Percentiles rank a stretch among this genome's conserved stretches.
Evolutionary conservation across 2,888 invertebrate genomes (phyloP).

Genomic region (Stratiomys singularior): DNA sequence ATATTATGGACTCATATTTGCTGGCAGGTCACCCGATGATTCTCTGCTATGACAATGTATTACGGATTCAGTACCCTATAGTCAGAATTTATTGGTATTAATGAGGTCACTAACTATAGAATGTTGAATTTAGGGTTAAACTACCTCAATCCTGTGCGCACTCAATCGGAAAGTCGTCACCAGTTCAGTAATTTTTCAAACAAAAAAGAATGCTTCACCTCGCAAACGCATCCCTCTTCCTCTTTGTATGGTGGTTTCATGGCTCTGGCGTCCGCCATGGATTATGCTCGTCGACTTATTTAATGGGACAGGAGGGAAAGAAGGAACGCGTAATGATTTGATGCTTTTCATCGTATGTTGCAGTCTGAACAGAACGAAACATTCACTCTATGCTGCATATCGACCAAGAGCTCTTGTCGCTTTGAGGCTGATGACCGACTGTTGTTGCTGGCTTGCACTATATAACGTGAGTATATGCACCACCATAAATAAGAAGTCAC

Average conservation of each 20-base stretch:
- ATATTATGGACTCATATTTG: no score
- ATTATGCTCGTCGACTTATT: not conserved
- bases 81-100: no score
- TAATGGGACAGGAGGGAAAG: conserved; percentile 12
- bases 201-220: not conserved
- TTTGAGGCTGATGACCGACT: conserved; percentile 52
- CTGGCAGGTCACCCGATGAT: no score
- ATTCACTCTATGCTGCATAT: not conserved
- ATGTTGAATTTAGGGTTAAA: no score
- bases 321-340: not conserved
- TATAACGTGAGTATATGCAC: conserved; percentile 45
- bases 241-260: not conserved
- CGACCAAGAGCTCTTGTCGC: conserved; percentile 5
- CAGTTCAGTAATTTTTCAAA: not conserved
- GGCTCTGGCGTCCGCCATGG: not conserved
- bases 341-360: not conserved
- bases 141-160: not conserved
- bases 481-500: conserved; percentile 30
- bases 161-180: not conserved
- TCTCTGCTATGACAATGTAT: no score
- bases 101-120: no score
- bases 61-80: no score
- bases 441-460: conserved; percentile 46
- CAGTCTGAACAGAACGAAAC: not conserved
- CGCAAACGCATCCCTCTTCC: not conserved